Evolutionary conservation across 2,888 invertebrate species (phyloP).

Genomic region (Muschampia plurimacula): DNA sequence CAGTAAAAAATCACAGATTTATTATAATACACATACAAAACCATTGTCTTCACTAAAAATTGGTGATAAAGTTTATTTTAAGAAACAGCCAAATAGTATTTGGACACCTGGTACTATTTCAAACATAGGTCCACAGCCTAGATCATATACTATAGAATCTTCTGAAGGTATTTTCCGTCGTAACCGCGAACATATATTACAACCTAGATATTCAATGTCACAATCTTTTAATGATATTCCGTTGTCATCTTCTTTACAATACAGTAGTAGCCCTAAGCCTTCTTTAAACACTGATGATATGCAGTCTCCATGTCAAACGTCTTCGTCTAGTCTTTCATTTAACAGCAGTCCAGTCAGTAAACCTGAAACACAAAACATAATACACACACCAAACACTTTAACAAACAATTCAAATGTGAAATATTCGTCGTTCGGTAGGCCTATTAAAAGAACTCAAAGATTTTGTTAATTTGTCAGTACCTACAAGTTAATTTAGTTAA

Average conservation of each 20-base stretch:
- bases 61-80: slow-evolving; percentile 22
- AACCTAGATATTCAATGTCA: neutral
- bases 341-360: neutral
- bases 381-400: neutral
- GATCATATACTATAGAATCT: slow-evolving; percentile 10
- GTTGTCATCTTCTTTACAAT: neutral
- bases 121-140: slow-evolving; percentile 4
- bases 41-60: slow-evolving; percentile 11
- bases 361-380: neutral
- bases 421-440: neutral
- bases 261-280: neutral
- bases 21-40: slow-evolving; percentile 22
- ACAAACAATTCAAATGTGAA: neutral
- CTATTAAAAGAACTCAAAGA: neutral
- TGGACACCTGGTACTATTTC: slow-evolving; percentile 14
- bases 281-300: neutral
- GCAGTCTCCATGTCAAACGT: neutral
- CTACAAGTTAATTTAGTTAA: too few species aligned
- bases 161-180: slow-evolving; percentile 19
- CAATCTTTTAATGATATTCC: neutral
- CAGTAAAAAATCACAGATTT: slow-evolving; percentile 8
- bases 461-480: neutral
- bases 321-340: neutral
- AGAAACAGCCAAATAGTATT: slow-evolving; percentile 16
- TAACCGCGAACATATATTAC: slow-evolving; percentile 12